Conservation (phyloP, 2,888 invertebrate genomes). For the Micropterix aruncella region DNA sequence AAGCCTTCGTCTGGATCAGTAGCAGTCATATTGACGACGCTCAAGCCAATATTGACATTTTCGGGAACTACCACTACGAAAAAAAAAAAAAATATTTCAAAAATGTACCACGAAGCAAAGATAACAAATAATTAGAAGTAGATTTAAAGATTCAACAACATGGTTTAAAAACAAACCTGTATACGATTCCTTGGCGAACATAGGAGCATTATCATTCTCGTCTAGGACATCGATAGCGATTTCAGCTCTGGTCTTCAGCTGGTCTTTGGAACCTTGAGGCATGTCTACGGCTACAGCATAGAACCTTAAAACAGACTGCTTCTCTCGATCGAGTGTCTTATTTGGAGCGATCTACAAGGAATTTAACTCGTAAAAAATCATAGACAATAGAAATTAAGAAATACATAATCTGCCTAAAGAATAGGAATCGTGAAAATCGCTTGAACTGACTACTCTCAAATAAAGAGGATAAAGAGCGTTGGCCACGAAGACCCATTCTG, state of each 20-base stretch:
- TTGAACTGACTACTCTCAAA: no score
- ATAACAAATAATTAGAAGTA: no score
- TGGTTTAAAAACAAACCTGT: slow-evolving; percentile 24
- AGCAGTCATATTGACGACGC: slow-evolving; percentile 54
- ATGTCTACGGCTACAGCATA: slow-evolving; percentile 64
- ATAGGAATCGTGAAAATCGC: not conserved
- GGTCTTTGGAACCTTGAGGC: slow-evolving; percentile 52
- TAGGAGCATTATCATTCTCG: slow-evolving; percentile 66
- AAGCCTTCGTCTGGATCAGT: slow-evolving; percentile 63
- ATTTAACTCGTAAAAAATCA: slow-evolving; percentile 2
- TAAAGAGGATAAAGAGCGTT: no score
- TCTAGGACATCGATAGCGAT: slow-evolving; percentile 57
- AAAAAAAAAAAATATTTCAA: slow-evolving; percentile 6
- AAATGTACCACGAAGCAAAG: no score
- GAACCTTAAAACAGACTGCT: slow-evolving; percentile 51
- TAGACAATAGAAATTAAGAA: not conserved
- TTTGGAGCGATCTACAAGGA: slow-evolving; percentile 40
- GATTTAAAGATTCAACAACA: no score
- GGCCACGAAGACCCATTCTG: no score
- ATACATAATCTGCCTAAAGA: not conserved
- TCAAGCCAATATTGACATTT: slow-evolving; percentile 51
- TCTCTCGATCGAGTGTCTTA: slow-evolving; percentile 57
- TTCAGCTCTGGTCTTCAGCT: slow-evolving; percentile 46
- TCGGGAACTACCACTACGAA: slow-evolving; percentile 58
- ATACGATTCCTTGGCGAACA: slow-evolving; percentile 47